Evolutionary conservation across 2,797 vertebrate species (phyloP).

Genomic region (Xenops minutus): DNA sequence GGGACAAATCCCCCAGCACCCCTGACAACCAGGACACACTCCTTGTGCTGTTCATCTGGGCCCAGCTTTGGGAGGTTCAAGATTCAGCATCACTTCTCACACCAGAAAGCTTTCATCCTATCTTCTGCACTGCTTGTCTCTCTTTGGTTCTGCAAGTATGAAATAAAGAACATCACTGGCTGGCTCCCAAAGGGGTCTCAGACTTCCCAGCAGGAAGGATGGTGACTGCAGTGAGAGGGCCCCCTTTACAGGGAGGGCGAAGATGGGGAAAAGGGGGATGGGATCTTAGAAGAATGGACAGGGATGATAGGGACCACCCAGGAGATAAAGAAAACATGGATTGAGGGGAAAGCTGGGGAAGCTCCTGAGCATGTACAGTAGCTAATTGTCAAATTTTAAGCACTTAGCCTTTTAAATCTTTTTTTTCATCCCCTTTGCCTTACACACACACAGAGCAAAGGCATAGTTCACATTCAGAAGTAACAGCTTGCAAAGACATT

Average conservation of each 20-base stretch:
- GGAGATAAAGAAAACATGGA: conserved; percentile 53
- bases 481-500: conserved; percentile 26
- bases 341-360: neutral
- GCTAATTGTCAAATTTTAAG: conserved; percentile 51
- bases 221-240: neutral
- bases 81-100: neutral
- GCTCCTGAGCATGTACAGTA: conserved; percentile 38
- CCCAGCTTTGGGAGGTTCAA: neutral
- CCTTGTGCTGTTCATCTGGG: neutral
- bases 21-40: neutral
- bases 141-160: neutral
- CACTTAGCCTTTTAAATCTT: neutral
- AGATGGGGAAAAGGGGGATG: neutral
- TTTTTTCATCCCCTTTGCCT: neutral
- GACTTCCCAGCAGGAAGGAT: neutral
- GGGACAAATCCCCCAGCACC: neutral
- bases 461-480: neutral
- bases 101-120: neutral
- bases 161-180: conserved; percentile 14
- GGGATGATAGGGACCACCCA: conserved; percentile 50
- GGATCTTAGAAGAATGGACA: neutral
- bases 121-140: neutral
- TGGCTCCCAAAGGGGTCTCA: neutral
- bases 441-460: neutral
- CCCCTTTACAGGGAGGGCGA: neutral